Conservation (phyloP, 2,888 invertebrate genomes). For the Microctonus aethiopoides region DNA sequence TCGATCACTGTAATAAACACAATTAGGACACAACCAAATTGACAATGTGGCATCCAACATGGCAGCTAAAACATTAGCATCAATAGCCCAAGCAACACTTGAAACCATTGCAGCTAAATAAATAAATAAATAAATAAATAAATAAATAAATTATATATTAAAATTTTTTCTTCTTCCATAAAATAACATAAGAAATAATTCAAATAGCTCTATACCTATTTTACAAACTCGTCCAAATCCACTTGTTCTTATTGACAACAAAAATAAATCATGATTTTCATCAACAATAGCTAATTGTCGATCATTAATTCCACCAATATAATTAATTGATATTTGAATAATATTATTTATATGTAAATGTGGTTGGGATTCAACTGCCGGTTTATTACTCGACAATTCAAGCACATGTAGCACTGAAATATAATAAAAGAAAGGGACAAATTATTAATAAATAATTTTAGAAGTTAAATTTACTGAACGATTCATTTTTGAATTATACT, state of each 20-base stretch:
- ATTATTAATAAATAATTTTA: not conserved
- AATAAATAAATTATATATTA: slow-evolving; percentile 12
- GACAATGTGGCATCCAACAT: slow-evolving; percentile 82
- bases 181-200: not conserved
- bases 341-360: slow-evolving; percentile 83
- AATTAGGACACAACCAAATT: slow-evolving; percentile 79
- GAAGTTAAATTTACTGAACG: no score
- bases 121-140: slow-evolving; percentile 47
- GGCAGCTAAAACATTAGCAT: slow-evolving; percentile 82
- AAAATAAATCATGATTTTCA: slow-evolving; percentile 86
- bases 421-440: slow-evolving; percentile 25
- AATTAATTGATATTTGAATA: slow-evolving; percentile 85
- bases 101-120: slow-evolving; percentile 74
- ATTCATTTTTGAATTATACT: slow-evolving; percentile 70
- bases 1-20: slow-evolving; percentile 71
- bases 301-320: slow-evolving; percentile 82
- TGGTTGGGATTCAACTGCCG: slow-evolving; percentile 79
- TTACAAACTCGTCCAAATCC: slow-evolving; percentile 63
- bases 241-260: slow-evolving; percentile 77
- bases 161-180: not conserved
- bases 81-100: slow-evolving; percentile 78
- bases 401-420: slow-evolving; percentile 83
- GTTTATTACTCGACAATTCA: slow-evolving; percentile 82
- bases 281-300: slow-evolving; percentile 90
- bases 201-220: slow-evolving; percentile 55